Evolutionary conservation across 2,797 vertebrate genomes (phyloP), one percentile per base, ranked within the genome.

Genomic region (Tamandua tetradactyla): DNA sequence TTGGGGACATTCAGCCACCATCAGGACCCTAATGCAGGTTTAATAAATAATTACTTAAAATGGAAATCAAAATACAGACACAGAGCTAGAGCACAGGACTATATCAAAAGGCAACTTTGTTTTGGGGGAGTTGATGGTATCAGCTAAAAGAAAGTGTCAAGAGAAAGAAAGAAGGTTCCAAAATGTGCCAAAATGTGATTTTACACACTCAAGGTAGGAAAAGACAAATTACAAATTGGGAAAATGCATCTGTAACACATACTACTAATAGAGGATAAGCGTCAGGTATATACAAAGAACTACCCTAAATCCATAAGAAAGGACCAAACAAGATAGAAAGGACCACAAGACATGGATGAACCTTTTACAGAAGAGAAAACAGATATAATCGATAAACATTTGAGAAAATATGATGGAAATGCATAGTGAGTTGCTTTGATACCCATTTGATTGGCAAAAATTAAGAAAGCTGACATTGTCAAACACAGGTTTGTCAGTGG

Each of bases 251-350:
- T 94, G 32, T 9, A 42, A 68, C 15, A 47, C 27, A 42, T 66
- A 80, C 1, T 7, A 86, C 12, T 47, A 75, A n/a, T 35, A 75
- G 82, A 80, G n/a, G 30, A 85, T 49, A n/a, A 78, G 52, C 47
- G 86, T 20, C 5, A 42, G 95, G 82, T 90, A 47, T 47, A 64
- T 44, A 32, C 52, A 89, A 96, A 92, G 42, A 94, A 76, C 18
- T 62, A 52, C 42, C 76, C 30, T 49, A 95, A 93, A 59, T 85
- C 44, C 12, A 18, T 49, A 61, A 68, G 52, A 92, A 96, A 94
- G 27, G 40, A 71, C 5, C 62, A 68, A 88, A 92, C 23, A 59
- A 66, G 82, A 84, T 17, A 72, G 30, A 62, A 93, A 72, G 27
- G 27, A 13, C 37, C 6, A 91, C 23, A 94, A 87, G 7, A 52